phyloP scores from a whole-genome alignment of 1,140 invertebrate species.

The Tetramorium parvispinum region DNA sequence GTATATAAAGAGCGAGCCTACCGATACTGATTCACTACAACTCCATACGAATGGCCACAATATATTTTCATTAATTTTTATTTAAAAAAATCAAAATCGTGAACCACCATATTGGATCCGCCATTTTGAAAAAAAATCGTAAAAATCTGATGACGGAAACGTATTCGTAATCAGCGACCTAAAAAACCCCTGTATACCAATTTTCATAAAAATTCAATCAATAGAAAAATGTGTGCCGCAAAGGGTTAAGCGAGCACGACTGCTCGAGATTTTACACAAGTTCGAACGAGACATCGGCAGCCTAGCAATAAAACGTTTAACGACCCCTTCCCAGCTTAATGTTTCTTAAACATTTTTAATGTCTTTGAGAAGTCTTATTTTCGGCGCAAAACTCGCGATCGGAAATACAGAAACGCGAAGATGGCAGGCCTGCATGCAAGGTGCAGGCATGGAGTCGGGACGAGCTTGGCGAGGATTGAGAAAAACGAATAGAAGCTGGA shows the following conservation, averaged over 20 bases:
- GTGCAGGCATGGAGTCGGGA: not conserved
- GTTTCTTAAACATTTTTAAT: not conserved
- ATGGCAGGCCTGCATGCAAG: not conserved
- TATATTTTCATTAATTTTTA: too few relatives aligned
- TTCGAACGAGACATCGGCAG: not conserved
- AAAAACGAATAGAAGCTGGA: slow-evolving; percentile 23
- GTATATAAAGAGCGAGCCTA: too few relatives aligned
- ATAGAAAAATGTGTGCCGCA: too few relatives aligned
- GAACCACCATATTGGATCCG: too few relatives aligned
- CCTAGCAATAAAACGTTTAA: not conserved
- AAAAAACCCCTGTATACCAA: too few relatives aligned
- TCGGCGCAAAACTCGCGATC: not conserved
- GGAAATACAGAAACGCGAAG: not conserved
- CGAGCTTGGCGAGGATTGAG: not conserved
- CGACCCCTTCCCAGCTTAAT: not conserved
- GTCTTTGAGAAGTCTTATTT: not conserved
- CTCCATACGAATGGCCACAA: too few relatives aligned
- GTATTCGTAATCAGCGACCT: too few relatives aligned
- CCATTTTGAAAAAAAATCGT: too few relatives aligned
- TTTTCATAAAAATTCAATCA: too few relatives aligned
- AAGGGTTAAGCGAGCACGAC: not conserved
- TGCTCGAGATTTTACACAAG: not conserved
- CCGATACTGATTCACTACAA: too few relatives aligned
- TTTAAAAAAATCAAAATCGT: too few relatives aligned
- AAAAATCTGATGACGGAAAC: too few relatives aligned